Conservation (phyloP, 2,113 vertebrate species). For the Columba janthina region DNA sequence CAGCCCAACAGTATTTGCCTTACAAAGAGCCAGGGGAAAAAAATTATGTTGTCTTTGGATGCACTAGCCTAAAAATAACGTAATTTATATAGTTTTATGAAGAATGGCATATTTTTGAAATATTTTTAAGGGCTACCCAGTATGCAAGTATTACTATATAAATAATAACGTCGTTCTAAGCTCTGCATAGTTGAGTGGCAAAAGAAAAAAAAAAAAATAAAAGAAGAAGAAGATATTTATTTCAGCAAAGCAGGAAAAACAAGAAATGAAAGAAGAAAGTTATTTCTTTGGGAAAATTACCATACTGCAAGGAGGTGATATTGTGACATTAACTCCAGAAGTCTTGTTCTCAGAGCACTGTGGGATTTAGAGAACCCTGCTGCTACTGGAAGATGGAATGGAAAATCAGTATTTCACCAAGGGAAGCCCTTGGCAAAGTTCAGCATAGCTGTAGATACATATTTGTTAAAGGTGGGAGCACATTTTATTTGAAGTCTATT, state of each 20-base stretch:
- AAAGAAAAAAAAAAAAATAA: not conserved
- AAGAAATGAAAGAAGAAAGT: not conserved
- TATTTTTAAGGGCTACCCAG: not conserved
- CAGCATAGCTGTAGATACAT: not conserved
- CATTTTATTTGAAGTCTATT: not conserved
- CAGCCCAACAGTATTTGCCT: not conserved
- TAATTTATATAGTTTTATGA: not conserved
- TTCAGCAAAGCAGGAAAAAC: not conserved
- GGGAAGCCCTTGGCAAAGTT: slow-evolving; percentile 6
- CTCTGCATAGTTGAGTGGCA: not conserved
- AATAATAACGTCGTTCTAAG: not conserved
- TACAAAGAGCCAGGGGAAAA: not conserved
- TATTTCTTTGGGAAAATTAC: not conserved
- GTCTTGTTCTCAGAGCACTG: not conserved
- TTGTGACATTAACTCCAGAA: not conserved
- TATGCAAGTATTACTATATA: not conserved
- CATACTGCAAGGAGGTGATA: not conserved
- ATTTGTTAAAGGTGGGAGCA: slow-evolving; percentile 6
- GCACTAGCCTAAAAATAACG: not conserved
- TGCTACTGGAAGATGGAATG: not conserved
- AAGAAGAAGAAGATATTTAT: not conserved
- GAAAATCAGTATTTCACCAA: slow-evolving; percentile 1
- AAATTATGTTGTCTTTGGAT: not conserved
- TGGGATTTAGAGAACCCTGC: not conserved
- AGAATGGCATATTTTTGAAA: not conserved